Conservation (phyloP, 2,888 invertebrate genomes). For the Athetis lepigone region DNA sequence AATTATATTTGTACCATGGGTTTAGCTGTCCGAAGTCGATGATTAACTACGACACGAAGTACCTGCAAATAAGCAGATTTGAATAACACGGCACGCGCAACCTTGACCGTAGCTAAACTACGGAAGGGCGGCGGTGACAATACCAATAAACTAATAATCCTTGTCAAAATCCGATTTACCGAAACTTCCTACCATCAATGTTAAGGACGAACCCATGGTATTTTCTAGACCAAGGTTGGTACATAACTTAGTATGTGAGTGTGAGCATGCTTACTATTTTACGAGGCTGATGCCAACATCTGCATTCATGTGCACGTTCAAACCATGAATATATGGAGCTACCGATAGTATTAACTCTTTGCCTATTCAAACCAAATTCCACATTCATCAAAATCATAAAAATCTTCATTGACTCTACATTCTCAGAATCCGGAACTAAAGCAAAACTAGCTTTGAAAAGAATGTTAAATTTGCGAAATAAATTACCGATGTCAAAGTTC, state of each 20-base stretch:
- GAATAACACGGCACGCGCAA: conserved; percentile 30
- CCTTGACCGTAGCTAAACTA: conserved; percentile 53
- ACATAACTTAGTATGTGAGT: not conserved
- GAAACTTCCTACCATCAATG: conserved; percentile 34
- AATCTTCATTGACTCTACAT: conserved; percentile 21
- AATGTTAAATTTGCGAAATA: too few relatives aligned
- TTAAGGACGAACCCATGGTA: conserved; percentile 30
- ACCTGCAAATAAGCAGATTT: conserved; percentile 46
- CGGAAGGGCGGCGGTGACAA: conserved; percentile 39
- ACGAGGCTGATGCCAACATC: conserved; percentile 11
- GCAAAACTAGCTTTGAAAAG: conserved; percentile 13
- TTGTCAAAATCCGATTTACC: conserved; percentile 51
- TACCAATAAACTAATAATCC: conserved; percentile 48
- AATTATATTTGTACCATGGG: conserved; percentile 19
- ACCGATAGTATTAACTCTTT: not conserved
- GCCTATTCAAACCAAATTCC: conserved; percentile 4
- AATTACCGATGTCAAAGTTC: conserved; percentile 37
- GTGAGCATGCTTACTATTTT: conserved; percentile 3
- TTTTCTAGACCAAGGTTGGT: conserved; percentile 32
- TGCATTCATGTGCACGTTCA: conserved; percentile 25
- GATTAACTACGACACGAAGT: conserved; percentile 40
- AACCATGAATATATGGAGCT: conserved; percentile 5
- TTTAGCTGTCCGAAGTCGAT: conserved; percentile 32
- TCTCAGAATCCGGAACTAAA: conserved; percentile 14
- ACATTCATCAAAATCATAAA: conserved; percentile 10